Conservation (phyloP, 2,113 vertebrate genomes). For the Lepus americanus region DNA sequence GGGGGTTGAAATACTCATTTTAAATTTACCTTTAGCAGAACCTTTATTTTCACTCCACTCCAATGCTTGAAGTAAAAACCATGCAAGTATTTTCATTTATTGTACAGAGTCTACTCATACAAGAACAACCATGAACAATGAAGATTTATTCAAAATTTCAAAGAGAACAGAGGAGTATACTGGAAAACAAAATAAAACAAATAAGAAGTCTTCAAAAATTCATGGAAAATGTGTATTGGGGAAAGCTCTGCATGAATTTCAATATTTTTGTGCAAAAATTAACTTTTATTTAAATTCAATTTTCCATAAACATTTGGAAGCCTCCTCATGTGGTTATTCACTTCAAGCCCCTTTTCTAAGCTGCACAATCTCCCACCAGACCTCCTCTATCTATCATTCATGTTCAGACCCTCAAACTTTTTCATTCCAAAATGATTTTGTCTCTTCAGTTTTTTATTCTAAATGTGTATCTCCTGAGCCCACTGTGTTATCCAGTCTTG, state of each 20-base stretch:
- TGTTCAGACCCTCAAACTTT: neutral
- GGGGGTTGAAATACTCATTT: neutral
- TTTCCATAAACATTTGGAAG: too few relatives aligned
- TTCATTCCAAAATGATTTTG: neutral
- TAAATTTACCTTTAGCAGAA: neutral
- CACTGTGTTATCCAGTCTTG: neutral
- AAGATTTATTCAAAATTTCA: neutral
- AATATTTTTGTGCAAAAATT: too few relatives aligned
- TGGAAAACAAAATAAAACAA: neutral
- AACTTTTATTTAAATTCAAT: too few relatives aligned
- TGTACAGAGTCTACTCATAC: neutral
- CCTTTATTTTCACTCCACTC: neutral
- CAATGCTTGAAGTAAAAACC: neutral
- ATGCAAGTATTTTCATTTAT: neutral
- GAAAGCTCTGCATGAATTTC: too few relatives aligned
- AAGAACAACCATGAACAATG: neutral
- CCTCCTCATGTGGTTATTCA: neutral
- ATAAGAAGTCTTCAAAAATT: too few relatives aligned
- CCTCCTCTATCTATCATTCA: neutral
- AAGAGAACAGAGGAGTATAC: neutral
- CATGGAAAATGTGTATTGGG: too few relatives aligned
- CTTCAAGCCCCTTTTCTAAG: neutral
- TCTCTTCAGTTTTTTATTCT: neutral
- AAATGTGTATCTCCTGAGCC: neutral
- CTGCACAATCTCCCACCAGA: neutral